These are phyloP conservation scores for Lemur catta DNA, from an alignment of 2,797 vertebrate genomes.

Conservation along the genomic window DNA sequence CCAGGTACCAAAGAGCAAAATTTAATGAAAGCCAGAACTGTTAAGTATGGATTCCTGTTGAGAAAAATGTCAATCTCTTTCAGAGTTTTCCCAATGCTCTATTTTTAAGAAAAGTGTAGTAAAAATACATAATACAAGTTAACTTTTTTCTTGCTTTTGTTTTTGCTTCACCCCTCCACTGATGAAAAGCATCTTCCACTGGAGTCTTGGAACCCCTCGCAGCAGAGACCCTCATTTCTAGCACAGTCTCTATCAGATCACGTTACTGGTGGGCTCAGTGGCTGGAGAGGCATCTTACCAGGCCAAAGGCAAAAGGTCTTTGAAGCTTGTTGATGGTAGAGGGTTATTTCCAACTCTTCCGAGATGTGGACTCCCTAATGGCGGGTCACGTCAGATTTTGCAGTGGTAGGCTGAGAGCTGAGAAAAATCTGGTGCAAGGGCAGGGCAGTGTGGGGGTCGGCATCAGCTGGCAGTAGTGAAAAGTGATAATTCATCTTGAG, in stretches of 20 bases:
- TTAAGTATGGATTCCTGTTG: constrained; percentile 87
- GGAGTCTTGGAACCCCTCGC: constrained; percentile 66
- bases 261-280: constrained; percentile 55
- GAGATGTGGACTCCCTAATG: constrained; percentile 20
- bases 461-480: constrained; percentile 38
- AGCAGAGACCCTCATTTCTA: constrained; percentile 68
- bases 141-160: constrained; percentile 84
- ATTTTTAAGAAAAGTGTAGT: constrained; percentile 92
- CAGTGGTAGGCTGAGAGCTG: not conserved
- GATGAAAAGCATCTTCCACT: constrained; percentile 76
- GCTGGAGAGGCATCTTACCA: constrained; percentile 57
- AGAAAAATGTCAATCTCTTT: constrained; percentile 88
- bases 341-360: constrained; percentile 54
- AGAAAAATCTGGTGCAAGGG: constrained; percentile 23
- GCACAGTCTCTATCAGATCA: not conserved
- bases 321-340: constrained; percentile 61
- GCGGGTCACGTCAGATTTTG: constrained; percentile 30
- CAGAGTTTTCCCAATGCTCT: constrained; percentile 85
- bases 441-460: not conserved
- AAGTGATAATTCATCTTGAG: constrained; percentile 30
- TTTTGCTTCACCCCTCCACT: constrained; percentile 60
- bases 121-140: constrained; percentile 91
- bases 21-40: constrained; percentile 89
- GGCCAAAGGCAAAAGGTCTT: constrained; percentile 61
- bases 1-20: constrained; percentile 89